Evolutionary conservation across 2,113 vertebrate genomes (phyloP).

Genomic region (Mormyrus lacerda): DNA sequence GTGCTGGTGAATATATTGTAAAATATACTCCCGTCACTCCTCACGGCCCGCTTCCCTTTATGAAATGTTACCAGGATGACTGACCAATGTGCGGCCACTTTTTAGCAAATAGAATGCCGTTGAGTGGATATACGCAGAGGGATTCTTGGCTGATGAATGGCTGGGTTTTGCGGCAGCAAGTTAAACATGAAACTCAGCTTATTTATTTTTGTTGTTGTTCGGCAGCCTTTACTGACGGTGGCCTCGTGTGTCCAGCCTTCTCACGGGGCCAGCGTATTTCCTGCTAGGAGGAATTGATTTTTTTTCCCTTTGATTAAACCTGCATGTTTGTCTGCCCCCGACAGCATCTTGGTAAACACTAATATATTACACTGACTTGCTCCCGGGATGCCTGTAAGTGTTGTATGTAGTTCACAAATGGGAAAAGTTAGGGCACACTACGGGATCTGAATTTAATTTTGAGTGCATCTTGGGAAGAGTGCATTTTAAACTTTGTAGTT

Average conservation of each 20-base stretch:
- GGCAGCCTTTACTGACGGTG: background rate
- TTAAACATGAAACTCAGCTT: background rate
- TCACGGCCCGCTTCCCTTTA: background rate
- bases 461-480: background rate
- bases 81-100: background rate
- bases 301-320: slow-evolving; percentile 15
- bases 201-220: background rate
- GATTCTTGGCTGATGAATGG: background rate
- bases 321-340: slow-evolving; percentile 9
- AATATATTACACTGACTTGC: background rate
- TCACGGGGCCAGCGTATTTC: background rate
- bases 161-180: background rate
- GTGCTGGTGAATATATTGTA: background rate
- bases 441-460: slow-evolving; percentile 4
- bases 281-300: slow-evolving; percentile 7
- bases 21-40: background rate
- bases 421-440: background rate
- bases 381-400: background rate
- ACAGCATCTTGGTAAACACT: background rate
- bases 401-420: background rate
- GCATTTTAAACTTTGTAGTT: background rate
- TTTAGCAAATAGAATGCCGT: background rate
- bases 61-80: background rate
- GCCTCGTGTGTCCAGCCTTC: background rate
- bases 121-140: background rate